Percentiles rank a stretch among this genome's conserved stretches.
Conservation (phyloP, 2,888 invertebrate species). For the Drosophila testacea region DNA sequence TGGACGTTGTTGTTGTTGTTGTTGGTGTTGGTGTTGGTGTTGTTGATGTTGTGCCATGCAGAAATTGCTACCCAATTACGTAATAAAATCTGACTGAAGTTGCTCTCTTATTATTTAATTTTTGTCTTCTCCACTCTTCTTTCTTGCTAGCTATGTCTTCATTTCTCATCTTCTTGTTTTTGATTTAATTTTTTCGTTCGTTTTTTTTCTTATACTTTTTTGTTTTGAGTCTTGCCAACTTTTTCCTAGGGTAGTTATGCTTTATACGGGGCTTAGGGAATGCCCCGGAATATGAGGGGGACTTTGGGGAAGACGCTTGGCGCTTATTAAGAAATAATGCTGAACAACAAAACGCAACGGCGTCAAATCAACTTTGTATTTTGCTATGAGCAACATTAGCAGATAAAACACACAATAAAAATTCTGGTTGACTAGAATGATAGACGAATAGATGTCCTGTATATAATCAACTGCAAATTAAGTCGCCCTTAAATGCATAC, state of each 20-base stretch:
- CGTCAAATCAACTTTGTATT: constrained; percentile 75
- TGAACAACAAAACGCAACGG: constrained; percentile 73
- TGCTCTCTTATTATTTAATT: constrained; percentile 79
- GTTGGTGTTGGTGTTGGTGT: constrained; percentile 27
- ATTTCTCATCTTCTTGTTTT: constrained; percentile 12
- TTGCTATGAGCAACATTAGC: constrained; percentile 55
- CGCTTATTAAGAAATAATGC: constrained; percentile 71
- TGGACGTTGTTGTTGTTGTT: constrained; percentile 44
- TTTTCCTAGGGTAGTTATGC: constrained; percentile 22
- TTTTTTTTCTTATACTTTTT: constrained; percentile 8
- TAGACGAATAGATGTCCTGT: constrained; percentile 20
- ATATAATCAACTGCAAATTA: not conserved
- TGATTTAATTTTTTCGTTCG: not conserved
- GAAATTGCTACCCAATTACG: constrained; percentile 81
- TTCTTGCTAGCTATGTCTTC: constrained; percentile 3
- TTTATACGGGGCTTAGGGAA: constrained; percentile 1
- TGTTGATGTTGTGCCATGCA: constrained; percentile 55
- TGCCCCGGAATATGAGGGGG: not conserved
- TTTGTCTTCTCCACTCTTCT: constrained; percentile 59
- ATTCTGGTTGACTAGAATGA: not conserved
- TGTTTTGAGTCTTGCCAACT: constrained; percentile 17
- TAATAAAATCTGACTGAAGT: constrained; percentile 80
- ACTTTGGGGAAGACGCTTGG: constrained; percentile 20
- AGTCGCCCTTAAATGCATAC: not conserved
- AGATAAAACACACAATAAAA: constrained; percentile 33